Base-by-base conservation (phyloP, 2,888 invertebrate genomes). In the Alcis repandata region DNA sequence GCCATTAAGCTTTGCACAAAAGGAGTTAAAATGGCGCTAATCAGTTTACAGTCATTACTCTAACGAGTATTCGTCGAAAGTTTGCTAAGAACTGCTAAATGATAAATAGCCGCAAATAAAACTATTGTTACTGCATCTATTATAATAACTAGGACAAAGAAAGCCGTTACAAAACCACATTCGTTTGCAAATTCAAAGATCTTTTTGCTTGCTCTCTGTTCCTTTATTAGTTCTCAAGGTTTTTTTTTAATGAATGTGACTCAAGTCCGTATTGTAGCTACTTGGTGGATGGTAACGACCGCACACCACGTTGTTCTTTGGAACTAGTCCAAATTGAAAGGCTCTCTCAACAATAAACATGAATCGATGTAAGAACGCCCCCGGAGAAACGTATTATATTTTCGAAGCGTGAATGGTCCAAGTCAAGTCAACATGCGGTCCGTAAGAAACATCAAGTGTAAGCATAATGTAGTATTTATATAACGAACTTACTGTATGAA, bases 261-360 rank as follows among this genome's bases (percentile, higher is more conserved):
- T 73, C 69, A 71, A 66, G 67, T 74, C 69, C 63, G 68, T 68
- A 57, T 36, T 19, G 46, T 22, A 53, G 43, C 41, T 60, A 81
- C 82, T 80, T 69, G 75, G 73, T 59, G 69, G 69, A 67, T 73
- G 74, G 79, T 77, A 75, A 76, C 77, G 84, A 80, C 82, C 87
- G 84, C 86, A 86, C 88, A 83, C 80, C 56, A 72, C 69, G 82
- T 76, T 80, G 38, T 81, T 80, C 80, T 77, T 86, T 89, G 89
- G 87, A 87, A 81, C 77, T 65, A 63, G 71, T 88, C 89, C 89
- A 89, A 88, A 71, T 73, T 68, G 63, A 68, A 69, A 68, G 59
- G 40, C 51, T 56, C 45, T 59, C 74, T 73, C 73, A 70, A 70
- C 69, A 76, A 71, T 67, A 59, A 56, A 65, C 38, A 57, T 52